A percentile compares a stretch with the other conserved stretches of the same genome.
phyloP scores from a whole-genome alignment of 2,888 invertebrate genomes.

The Entomobrya proxima region DNA sequence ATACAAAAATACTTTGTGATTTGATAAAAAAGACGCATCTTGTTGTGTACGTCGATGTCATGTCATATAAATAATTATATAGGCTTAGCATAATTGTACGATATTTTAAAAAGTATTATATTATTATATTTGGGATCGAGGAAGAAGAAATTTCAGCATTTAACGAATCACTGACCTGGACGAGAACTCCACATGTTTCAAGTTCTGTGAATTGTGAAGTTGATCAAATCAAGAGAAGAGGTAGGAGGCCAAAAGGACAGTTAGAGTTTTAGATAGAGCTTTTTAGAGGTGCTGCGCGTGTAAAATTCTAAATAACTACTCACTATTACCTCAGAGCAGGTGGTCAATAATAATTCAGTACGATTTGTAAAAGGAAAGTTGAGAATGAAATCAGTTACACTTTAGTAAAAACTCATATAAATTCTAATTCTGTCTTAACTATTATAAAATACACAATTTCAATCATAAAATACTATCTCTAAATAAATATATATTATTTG shows the following conservation, averaged over 20 bases:
- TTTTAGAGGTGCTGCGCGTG: conserved; percentile 25
- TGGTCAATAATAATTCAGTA: not conserved
- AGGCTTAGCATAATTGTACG: not conserved
- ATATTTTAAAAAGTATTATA: not conserved
- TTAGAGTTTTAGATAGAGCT: conserved; percentile 44
- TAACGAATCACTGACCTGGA: conserved; percentile 62
- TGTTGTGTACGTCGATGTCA: too few relatives aligned
- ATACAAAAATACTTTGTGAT: too few relatives aligned
- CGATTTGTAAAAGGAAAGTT: not conserved
- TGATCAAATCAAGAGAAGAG: conserved; percentile 50
- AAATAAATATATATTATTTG: too few relatives aligned
- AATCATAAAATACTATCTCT: not conserved
- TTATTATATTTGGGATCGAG: conserved; percentile 11
- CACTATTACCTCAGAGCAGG: not conserved
- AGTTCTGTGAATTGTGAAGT: conserved; percentile 52
- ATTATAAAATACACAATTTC: not conserved
- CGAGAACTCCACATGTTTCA: conserved; percentile 67
- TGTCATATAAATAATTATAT: not conserved
- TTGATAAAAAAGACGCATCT: too few relatives aligned
- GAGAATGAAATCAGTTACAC: not conserved
- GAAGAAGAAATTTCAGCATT: conserved; percentile 15
- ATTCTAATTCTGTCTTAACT: not conserved
- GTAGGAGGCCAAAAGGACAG: conserved; percentile 52
- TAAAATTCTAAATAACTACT: too few relatives aligned
- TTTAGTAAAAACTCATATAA: not conserved